Evolutionary conservation across 2,113 vertebrate species (phyloP), one percentile per base, ranked within the genome.

Genomic region (Petromus typicus): DNA sequence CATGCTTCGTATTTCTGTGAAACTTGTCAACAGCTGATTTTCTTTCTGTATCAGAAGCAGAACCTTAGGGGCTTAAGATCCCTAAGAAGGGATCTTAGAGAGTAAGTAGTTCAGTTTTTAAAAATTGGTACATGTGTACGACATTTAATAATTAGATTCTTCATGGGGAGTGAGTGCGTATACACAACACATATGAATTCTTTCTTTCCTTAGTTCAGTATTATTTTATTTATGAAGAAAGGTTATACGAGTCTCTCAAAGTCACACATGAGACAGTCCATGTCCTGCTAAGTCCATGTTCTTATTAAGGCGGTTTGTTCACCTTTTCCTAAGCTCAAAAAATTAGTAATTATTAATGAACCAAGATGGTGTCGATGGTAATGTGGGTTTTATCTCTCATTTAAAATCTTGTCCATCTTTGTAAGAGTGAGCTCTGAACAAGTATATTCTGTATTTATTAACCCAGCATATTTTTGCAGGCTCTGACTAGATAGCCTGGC

Each of bases 171-270:
- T 76, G 45, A 14, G 43, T 30, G 32, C 43, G 16, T 30, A 43
- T 76, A 27, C 13, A 76, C 8, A 32, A 48, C 27, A 76, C 25
- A 76, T 30, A 4, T 48, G 45, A 45, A 45, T 48, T 76, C 17
- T 73, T 30, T 76, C 2, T 32, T 13, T 25, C 13, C 43, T 48
- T 57, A 8, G 48, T 32, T 89, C 12, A 79, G 45, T n/a, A 13
- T 96, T 75, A 87, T 48, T 95, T 97, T 76, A 18, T 59, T 85
- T 54, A 73, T 4, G 20, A 86, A 66, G 54, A 79, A 89, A 90
- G 13, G 25, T 81, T 80, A 18, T 12, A 1, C 81, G 83, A 80
- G 27, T 90, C 95, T 59, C 25, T 56, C 8, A 67, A 79, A 20
- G 34, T 64, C 48, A 12, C 56, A 85, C 34, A 48, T 66, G 61